Base-by-base conservation (phyloP, 2,797 vertebrate species). In the Acropternis orthonyx region DNA sequence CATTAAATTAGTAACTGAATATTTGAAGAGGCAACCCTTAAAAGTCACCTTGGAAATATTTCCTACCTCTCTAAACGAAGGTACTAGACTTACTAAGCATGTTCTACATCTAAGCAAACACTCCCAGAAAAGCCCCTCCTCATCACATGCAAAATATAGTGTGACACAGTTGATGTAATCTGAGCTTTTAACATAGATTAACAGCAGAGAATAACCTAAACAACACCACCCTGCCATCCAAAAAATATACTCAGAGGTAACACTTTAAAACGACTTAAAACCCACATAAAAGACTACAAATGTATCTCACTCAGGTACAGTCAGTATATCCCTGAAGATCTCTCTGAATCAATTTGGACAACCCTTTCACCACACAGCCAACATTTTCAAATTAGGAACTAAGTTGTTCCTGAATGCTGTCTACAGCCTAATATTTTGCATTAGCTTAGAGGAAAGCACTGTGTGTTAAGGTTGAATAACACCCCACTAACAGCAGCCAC, bases 141-240 rank as follows among this genome's bases (percentile, higher is more conserved):
- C 68, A 49, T 68, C 69, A 75, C 39, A 95, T 88, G 61, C 43
- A 80, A 79, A 95, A 74, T 63, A 58, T 1, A 59, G 27, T 87
- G 81, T 92, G 74, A 78, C 28, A 79, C 49, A 62, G 56, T 8
- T 63, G 24, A 87, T 34, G 21, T 39, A 86, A 84, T 68, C 27
- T 61, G 39, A 91, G 82, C 22, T 94, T 91, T 90, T 43, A 94
- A 79, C 7, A 36, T 15, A 32, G 73, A 92, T 81, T 93, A 94
- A 67, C 20, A 79, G 54, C 67, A 85, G 52, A 91, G 23, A 93
- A 81, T 19, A 92, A 58, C 46, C 84, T 85, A 82, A 94, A 68
- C 9, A 91, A 9, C 28, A 85, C 56, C 15, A 76, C 34, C 15
- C 56, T 65, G 41, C 46, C 68, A 59, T 39, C 34, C 26, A 72